Evolutionary conservation across 2,113 vertebrate species (phyloP), one percentile per base, ranked within the genome.

Genomic region (Manacus vitellinus): DNA sequence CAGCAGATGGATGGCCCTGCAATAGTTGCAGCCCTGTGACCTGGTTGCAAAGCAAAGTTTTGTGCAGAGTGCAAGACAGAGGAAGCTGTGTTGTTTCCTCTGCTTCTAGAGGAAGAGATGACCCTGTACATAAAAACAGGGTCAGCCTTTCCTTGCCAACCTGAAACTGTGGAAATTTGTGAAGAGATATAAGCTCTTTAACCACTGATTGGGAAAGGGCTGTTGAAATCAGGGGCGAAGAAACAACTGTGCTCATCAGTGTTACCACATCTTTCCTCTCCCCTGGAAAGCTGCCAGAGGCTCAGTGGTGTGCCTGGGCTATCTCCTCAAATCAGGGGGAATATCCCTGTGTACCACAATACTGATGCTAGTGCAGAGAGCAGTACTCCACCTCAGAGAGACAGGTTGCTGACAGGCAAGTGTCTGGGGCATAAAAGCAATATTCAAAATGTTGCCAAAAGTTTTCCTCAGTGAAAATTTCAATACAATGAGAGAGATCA

Each of bases 141-240:
- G 27, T 28, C 56, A 81, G 43, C 27, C 37, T 66, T 19, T 82
- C 24, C 63, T 76, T 49, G 23, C 16, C 49, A 61, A 2, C 41
- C n/a, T 70, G 51, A 54, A 61, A 54, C 47, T 0, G 0, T 65
- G 56, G 46, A 56, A 88, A 47, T 56, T 56, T 14, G 6, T 55
- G 9, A 35, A n/a, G 28, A 59, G 8, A 41, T 0, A 0, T 5
- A 25, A 49, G 2, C 8, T 70, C 49, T 59, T 78, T n/a, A 70
- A 46, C 14, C 21, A 8, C 27, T 16, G 39, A 18, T 47, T 39
- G 51, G 37, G 46, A 85, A 86, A 75, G n/a, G 28, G 28, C 19
- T 55, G 17, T 9, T 44, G 37, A 58, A 51, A 77, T 22, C 13
- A 19, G 20, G 9, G 44, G 6, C 44, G 70, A 35, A 72, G 52